Evolutionary conservation across 2,888 invertebrate genomes (phyloP), one percentile per base, ranked within the genome.

Genomic region (Teinopalpus imperialis): DNA sequence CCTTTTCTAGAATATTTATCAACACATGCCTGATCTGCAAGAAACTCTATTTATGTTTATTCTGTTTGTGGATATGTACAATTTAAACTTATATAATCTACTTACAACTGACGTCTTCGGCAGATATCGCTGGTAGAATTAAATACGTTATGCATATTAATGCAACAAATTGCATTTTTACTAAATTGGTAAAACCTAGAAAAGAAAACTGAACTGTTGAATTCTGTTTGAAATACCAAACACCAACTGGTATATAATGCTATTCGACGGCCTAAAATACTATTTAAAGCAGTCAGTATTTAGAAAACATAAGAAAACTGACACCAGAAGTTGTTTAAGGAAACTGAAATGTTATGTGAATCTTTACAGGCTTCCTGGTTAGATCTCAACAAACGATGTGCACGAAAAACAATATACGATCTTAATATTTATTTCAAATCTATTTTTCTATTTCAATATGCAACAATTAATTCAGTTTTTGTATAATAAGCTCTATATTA

Each of bases 1-100:
- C 88, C 88, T 63, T 88, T 88, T 49, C 88, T 76, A n/a, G 88
- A 88, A 48, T 88, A 88, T 67, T 88, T 88, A 42, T 88, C 88
- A 1, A 88, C 85, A 47, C 88, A 88, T 0, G 88, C 88, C 74
- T 88, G 88, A 62, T 86, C 88, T 88, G 61, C 13, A 58, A 61
- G 21, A 23, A 30, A 10, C 8, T 20, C 14, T 12, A 20, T n/a
- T 39, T 9, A 12, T 20, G 10, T 32, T 35, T 8, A 48, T 9
- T 7, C 30, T 23, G 9, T 20, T 37, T 20, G 16, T 39, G 31
- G 20, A 30, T 18, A 7, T 2, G 16, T 24, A 40, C 10, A 13
- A 32, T 21, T 18, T 27, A 39, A 13, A 5, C 14, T 6, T 6
- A 48, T 23, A 13, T 20, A 8, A 34, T 27, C 39, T 48, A 85